Conservation (phyloP, 2,113 vertebrate genomes). For the Nymphicus hollandicus region DNA sequence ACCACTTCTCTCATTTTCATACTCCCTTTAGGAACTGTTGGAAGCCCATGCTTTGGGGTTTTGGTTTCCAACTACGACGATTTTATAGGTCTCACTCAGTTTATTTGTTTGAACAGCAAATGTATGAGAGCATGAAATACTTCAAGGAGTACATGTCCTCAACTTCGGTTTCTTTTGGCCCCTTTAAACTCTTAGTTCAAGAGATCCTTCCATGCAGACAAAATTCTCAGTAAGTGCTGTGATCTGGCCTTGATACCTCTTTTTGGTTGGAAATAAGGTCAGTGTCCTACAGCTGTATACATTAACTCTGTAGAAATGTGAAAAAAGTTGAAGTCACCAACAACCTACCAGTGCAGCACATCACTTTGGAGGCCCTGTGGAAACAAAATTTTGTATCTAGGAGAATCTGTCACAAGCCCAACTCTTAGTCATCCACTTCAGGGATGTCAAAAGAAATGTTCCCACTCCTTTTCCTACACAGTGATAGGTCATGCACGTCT, state of each 20-base stretch:
- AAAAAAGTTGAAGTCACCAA: neutral
- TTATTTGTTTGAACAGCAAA: neutral
- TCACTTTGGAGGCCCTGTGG: neutral
- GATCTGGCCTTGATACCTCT: neutral
- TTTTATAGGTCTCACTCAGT: neutral
- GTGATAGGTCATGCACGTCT: neutral
- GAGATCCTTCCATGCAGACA: neutral
- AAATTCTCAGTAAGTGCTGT: neutral
- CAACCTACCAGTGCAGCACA: neutral
- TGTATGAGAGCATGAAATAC: neutral
- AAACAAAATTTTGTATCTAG: neutral
- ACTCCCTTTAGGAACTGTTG: neutral
- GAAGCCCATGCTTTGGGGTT: neutral
- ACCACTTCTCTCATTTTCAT: neutral
- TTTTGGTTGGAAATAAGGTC: neutral
- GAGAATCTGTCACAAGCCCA: neutral
- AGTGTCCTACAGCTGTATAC: neutral
- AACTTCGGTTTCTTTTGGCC: accelerated
- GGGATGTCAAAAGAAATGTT: neutral
- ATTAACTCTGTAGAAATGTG: neutral
- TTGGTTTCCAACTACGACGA: neutral
- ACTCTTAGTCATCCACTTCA: neutral
- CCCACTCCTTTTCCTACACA: neutral
- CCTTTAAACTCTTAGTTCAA: neutral
- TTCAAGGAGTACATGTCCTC: neutral